Conservation (phyloP, 2,113 vertebrate genomes). For the Chrysemys picta region DNA sequence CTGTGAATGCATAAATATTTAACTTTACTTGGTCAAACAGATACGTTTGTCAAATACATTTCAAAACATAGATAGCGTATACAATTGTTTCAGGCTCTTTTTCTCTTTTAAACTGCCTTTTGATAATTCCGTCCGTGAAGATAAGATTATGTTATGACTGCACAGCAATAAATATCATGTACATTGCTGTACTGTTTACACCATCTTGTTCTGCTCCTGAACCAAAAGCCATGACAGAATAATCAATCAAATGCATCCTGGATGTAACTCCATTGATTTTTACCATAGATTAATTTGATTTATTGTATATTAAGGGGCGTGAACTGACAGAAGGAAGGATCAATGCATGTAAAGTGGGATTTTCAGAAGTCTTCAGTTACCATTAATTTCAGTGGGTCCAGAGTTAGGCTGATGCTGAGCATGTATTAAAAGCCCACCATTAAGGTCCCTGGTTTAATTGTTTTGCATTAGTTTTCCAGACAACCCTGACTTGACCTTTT, state of each 20-base stretch:
- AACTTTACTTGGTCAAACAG: not conserved
- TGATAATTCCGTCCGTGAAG: not conserved
- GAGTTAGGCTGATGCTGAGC: not conserved
- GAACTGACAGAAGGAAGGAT: not conserved
- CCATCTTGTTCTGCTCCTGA: not conserved
- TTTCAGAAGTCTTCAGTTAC: not conserved
- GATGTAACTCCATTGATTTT: conserved; percentile 6
- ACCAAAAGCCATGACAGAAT: not conserved
- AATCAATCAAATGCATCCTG: not conserved
- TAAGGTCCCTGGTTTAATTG: not conserved
- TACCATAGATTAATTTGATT: not conserved
- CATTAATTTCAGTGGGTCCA: not conserved
- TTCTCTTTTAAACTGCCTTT: conserved; percentile 21
- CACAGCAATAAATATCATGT: not conserved
- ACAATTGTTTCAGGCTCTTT: not conserved
- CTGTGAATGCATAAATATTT: not conserved
- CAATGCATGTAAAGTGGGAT: not conserved
- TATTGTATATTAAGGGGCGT: not conserved
- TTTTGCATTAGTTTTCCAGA: not conserved
- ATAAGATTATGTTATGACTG: not conserved
- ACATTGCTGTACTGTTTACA: conserved; percentile 13
- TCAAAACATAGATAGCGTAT: not conserved
- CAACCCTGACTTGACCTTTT: not conserved
- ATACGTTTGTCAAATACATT: not conserved
- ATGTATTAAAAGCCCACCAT: not conserved